These are phyloP conservation scores for Dromiciops gliroides DNA, from an alignment of 2,113 vertebrate species.

Conservation along the genomic window DNA sequence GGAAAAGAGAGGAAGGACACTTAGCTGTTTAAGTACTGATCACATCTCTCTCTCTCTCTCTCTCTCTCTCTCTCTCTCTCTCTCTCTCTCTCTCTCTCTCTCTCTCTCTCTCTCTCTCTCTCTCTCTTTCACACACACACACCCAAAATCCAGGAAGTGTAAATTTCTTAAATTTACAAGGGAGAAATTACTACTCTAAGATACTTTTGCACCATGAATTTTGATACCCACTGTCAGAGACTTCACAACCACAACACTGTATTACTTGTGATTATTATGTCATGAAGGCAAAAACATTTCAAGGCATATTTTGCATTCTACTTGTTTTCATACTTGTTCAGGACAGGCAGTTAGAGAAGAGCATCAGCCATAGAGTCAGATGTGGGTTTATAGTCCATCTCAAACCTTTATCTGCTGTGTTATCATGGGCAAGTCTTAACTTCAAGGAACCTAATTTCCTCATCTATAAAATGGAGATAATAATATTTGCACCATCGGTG, in stretches of 20 bases:
- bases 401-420: background rate
- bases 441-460: background rate
- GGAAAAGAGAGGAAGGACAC: constrained; percentile 18
- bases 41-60: too few species aligned
- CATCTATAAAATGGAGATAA: background rate
- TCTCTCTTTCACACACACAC: too few species aligned
- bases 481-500: background rate
- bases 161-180: constrained; percentile 43
- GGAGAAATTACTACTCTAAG: constrained; percentile 11
- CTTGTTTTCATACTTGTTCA: background rate
- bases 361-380: background rate
- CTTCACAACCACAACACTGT: background rate
- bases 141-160: constrained; percentile 9
- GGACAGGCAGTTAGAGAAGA: background rate
- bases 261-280: background rate
- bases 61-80: too few species aligned
- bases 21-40: background rate
- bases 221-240: background rate
- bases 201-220: constrained; percentile 1
- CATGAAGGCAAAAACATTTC: background rate
- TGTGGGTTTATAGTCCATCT: background rate
- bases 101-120: too few species aligned
- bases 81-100: too few species aligned
- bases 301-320: background rate
- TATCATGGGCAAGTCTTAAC: background rate